Base-by-base conservation (phyloP, 2,888 invertebrate species). In the Drosophila kambysellisi region DNA sequence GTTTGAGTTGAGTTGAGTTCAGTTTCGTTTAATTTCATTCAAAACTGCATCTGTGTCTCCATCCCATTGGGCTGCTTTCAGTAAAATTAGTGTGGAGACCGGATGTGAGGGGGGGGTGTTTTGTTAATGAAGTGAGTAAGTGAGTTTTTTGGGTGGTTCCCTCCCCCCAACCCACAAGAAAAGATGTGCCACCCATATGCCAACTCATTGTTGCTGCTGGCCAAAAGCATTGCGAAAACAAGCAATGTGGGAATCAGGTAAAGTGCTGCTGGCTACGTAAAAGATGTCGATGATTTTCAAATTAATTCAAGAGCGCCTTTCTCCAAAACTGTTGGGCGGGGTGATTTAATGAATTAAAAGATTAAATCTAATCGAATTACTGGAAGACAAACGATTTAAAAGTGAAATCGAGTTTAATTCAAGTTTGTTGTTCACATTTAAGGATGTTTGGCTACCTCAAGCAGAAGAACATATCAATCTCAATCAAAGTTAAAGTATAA, bases 81-180 rank as follows among this genome's bases (percentile, higher is more conserved):
- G 25, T 15, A 30, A 11, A 25, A 35, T 68, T 59, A 15, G 39
- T 30, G 33, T 20, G 2, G 12, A 6, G 2, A 33, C 17, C 2
- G 51, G 30, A 48, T 52, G 46, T 32, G 35, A 6, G 17, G 11
- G 25, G 25, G 29, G 11, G n/a, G 32, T 25, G 41, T 25, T 30
- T 46, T 60, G 39, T 58, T 73, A 73, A 74, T 67, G 67, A 66
- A 73, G 66, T 73, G 32, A 51, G 39, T 57, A 33, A 39, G 35
- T 32, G 29, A 30, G 48, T 11, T 15, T 25, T 46, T 25, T 6
- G 11, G 12, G 15, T 8, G 15, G 1, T 25, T 25, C 25, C 25
- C 25, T 25, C 25, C 25, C 25, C 25, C 25, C 25, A 25, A 25
- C 3, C 25, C 25, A 15, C 25, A 8, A 46, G 52, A 30, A 39